Evolutionary conservation across 2,888 invertebrate species (phyloP).

Genomic region (Pandemis corylana): DNA sequence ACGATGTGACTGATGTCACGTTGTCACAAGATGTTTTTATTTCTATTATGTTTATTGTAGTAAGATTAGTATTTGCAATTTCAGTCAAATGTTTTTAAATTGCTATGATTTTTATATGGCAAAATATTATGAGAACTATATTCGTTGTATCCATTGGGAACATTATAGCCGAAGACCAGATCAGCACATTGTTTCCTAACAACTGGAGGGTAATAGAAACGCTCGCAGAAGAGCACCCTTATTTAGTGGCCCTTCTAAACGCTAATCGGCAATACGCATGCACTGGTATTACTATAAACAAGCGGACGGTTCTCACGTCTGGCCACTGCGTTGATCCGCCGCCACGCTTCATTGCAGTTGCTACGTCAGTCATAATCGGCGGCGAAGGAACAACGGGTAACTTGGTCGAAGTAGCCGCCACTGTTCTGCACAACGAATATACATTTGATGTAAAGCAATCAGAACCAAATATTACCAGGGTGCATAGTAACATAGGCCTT

Average conservation of each 20-base stretch:
- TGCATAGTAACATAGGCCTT: constrained; percentile 69
- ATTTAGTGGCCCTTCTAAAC: constrained; percentile 64
- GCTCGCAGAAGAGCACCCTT: constrained; percentile 67
- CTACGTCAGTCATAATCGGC: constrained; percentile 53
- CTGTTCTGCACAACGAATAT: constrained; percentile 60
- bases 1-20: constrained; percentile 4
- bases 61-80: neutral
- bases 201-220: constrained; percentile 55
- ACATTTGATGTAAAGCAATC: constrained; percentile 51
- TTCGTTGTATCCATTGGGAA: constrained; percentile 16
- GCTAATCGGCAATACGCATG: constrained; percentile 58
- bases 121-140: constrained; percentile 38
- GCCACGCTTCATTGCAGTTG: constrained; percentile 59
- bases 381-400: constrained; percentile 33
- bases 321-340: constrained; percentile 59
- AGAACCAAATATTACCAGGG: constrained; percentile 54
- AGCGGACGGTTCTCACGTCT: constrained; percentile 64
- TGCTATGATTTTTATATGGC: constrained; percentile 58
- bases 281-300: constrained; percentile 63
- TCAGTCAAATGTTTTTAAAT: constrained; percentile 4
- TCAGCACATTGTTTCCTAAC: constrained; percentile 3
- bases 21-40: constrained; percentile 1
- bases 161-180: neutral
- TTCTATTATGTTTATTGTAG: neutral
- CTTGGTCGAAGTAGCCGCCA: constrained; percentile 55